Conservation (phyloP, 2,797 vertebrate genomes). For the Platalea minor region DNA sequence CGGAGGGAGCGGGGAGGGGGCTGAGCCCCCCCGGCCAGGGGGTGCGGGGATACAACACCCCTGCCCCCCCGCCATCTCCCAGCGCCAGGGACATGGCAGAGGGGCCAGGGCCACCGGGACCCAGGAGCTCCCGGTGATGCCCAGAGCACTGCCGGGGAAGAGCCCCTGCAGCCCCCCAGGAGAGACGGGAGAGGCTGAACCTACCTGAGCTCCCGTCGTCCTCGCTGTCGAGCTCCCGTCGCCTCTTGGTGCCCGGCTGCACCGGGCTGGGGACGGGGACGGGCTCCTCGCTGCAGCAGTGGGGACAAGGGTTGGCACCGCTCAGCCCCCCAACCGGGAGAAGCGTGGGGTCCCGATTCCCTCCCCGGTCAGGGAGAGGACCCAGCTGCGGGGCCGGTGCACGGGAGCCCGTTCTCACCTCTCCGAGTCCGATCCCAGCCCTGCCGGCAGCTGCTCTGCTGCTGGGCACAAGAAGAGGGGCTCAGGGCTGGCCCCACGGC, state of each 20-base stretch:
- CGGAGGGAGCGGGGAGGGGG: not conserved
- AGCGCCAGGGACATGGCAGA: not conserved
- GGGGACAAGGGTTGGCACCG: not conserved
- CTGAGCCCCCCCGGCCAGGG: not conserved
- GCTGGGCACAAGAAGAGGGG: not conserved
- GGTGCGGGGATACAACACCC: not conserved
- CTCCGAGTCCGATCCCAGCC: not conserved
- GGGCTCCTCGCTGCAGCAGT: not conserved
- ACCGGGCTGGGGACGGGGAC: not conserved
- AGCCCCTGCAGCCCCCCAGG: not conserved
- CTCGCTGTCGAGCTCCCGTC: conserved; percentile 74
- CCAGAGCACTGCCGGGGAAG: not conserved
- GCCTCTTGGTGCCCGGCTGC: conserved; percentile 69
- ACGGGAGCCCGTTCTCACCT: not conserved
- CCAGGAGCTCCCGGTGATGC: not conserved
- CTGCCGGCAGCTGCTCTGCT: not conserved
- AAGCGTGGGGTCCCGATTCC: not conserved
- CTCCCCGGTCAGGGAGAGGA: not conserved
- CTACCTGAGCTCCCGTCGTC: not conserved
- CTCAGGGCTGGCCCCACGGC: not conserved
- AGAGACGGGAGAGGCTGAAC: rapidly evolving
- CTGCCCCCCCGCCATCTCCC: rapidly evolving
- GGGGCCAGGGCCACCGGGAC: rapidly evolving
- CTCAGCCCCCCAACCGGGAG: not conserved
- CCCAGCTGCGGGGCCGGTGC: rapidly evolving